Conservation (phyloP, 2,888 invertebrate species). For the Onchidella celtica region DNA sequence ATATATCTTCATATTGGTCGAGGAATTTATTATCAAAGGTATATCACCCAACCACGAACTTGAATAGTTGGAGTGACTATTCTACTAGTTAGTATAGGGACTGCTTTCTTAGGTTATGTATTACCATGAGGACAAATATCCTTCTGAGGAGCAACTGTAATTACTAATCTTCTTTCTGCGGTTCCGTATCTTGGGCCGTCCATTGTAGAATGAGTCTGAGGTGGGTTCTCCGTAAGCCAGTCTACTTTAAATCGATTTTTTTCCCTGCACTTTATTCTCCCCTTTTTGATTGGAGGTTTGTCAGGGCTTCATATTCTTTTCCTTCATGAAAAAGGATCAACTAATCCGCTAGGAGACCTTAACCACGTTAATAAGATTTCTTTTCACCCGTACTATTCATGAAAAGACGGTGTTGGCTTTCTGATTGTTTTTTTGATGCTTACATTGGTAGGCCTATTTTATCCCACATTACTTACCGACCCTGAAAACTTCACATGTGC, state of each 20-base stretch:
- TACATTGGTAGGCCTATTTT: constrained; percentile 82
- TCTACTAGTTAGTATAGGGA: constrained; percentile 86
- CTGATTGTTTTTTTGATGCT: constrained; percentile 79
- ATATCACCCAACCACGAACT: constrained; percentile 81
- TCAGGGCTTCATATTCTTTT: constrained; percentile 85
- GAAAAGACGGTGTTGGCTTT: constrained; percentile 83
- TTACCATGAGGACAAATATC: constrained; percentile 90
- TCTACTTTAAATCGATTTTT: constrained; percentile 89
- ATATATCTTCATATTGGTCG: constrained; percentile 87
- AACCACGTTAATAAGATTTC: constrained; percentile 86
- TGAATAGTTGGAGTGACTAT: constrained; percentile 86
- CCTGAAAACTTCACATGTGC: constrained; percentile 89
- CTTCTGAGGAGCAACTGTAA: constrained; percentile 90
- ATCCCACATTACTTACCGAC: constrained; percentile 85
- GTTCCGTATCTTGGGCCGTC: constrained; percentile 85
- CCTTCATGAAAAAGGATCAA: constrained; percentile 86
- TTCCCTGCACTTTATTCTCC: constrained; percentile 87
- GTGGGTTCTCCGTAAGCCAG: constrained; percentile 88
- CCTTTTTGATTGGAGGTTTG: constrained; percentile 85
- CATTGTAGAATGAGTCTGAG: constrained; percentile 88
- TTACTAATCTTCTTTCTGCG: constrained; percentile 88
- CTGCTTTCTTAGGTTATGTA: constrained; percentile 88
- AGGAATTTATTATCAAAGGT: constrained; percentile 83
- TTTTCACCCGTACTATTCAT: constrained; percentile 86
- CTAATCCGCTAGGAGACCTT: constrained; percentile 85